A percentile compares a stretch with the other conserved stretches of the same genome.
phyloP scores from a whole-genome alignment of 2,888 invertebrate species.

The Amiota communis region DNA sequence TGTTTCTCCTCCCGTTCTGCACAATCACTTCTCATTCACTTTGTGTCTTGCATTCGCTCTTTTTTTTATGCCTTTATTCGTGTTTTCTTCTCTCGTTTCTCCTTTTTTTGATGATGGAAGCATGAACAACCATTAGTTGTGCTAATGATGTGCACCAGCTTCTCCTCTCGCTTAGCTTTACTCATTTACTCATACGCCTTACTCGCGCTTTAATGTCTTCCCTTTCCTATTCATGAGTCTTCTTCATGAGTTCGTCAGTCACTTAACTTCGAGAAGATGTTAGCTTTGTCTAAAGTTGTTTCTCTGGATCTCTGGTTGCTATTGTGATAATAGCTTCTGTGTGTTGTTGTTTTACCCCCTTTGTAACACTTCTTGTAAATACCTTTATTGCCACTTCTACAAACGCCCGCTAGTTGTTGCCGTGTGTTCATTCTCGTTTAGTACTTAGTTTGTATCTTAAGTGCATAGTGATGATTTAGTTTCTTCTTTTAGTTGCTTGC shows the following conservation, averaged over 20 bases:
- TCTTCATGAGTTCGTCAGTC: slow-evolving; percentile 11
- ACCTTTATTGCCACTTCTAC: background rate
- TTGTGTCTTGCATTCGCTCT: background rate
- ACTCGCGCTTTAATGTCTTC: too few species aligned
- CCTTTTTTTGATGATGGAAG: too few species aligned
- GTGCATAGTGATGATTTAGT: slow-evolving; percentile 35
- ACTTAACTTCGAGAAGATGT: background rate
- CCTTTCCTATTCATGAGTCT: background rate
- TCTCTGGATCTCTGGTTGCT: background rate
- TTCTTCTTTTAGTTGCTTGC: slow-evolving; percentile 7
- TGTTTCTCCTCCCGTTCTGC: background rate
- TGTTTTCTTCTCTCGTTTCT: slow-evolving; percentile 23
- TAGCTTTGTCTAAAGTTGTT: too few species aligned
- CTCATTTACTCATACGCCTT: too few species aligned
- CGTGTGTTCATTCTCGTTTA: background rate
- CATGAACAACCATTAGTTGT: slow-evolving; percentile 68
- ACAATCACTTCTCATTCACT: too few species aligned
- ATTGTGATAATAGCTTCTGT: slow-evolving; percentile 49
- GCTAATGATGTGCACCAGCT: slow-evolving; percentile 62
- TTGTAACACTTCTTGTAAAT: background rate
- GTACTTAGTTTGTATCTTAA: slow-evolving; percentile 30
- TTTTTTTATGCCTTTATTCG: slow-evolving; percentile 8
- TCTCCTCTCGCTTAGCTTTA: background rate
- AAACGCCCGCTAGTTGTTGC: background rate
- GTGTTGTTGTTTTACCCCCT: slow-evolving; percentile 4